phyloP scores from a whole-genome alignment of 2,113 vertebrate species.

The Dipodomys ordii region DNA sequence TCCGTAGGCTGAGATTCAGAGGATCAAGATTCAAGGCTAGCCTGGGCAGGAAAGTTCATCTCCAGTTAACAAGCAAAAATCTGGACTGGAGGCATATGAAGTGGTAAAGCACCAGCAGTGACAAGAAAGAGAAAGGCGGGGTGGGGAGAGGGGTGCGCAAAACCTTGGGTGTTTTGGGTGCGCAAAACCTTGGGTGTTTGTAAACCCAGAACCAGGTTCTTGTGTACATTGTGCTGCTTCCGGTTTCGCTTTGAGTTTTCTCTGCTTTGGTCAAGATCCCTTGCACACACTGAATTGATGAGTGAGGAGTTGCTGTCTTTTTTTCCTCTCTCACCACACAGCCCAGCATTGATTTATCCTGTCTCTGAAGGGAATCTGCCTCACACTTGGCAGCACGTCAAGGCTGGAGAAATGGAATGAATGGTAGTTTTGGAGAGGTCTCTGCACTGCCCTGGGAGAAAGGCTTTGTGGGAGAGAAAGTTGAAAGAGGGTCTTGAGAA shows the following conservation, averaged over 20 bases:
- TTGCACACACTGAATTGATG: constrained; percentile 26
- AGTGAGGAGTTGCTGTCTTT: neutral
- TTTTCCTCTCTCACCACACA: neutral
- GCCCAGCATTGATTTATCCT: constrained; percentile 64
- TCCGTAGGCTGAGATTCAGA: too few relatives aligned
- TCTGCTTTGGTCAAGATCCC: neutral
- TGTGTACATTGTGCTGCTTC: neutral
- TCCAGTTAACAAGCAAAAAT: too few relatives aligned
- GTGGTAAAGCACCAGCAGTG: too few relatives aligned
- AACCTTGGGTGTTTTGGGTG: neutral
- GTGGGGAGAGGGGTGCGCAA: too few relatives aligned
- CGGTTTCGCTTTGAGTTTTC: neutral
- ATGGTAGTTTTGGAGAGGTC: constrained; percentile 44
- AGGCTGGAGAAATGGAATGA: constrained; percentile 65
- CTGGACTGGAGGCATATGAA: too few relatives aligned
- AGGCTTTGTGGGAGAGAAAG: constrained; percentile 54
- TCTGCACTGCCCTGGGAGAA: constrained; percentile 39
- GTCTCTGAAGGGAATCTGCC: constrained; percentile 45
- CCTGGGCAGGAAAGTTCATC: too few relatives aligned
- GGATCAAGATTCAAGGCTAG: too few relatives aligned
- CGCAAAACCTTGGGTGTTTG: neutral
- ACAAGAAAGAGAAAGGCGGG: too few relatives aligned
- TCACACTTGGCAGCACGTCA: constrained; percentile 46
- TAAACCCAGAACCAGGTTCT: neutral
- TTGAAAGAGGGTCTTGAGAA: constrained; percentile 64